phyloP scores from a whole-genome alignment of 2,797 vertebrate genomes.

The Hyperoplus lanceolatus region DNA sequence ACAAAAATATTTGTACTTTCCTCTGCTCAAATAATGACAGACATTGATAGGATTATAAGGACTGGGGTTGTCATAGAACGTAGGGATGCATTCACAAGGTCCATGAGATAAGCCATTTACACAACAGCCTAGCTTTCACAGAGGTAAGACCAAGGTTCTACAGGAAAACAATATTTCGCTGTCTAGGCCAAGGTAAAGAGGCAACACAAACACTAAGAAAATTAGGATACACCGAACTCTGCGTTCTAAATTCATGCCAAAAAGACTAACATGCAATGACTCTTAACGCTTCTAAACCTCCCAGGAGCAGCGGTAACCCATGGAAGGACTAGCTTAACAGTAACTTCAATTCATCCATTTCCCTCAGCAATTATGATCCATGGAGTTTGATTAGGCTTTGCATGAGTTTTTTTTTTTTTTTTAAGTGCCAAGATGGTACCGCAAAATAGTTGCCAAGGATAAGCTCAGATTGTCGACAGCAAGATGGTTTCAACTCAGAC shows the following conservation, averaged over 20 bases:
- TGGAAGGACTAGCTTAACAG: conserved; percentile 76
- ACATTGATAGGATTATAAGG: conserved; percentile 79
- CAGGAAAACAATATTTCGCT: conserved; percentile 74
- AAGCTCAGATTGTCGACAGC: conserved; percentile 78
- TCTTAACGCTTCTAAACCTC: conserved; percentile 74
- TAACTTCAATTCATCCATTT: conserved; percentile 64
- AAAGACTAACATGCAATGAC: conserved; percentile 85
- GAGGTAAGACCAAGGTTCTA: conserved; percentile 82
- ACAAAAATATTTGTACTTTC: conserved; percentile 81
- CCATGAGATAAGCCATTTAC: conserved; percentile 83
- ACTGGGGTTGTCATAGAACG: conserved; percentile 76
- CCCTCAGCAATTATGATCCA: conserved; percentile 69
- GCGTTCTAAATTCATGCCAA: conserved; percentile 84
- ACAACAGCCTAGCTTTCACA: conserved; percentile 82
- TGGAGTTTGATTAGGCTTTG: conserved; percentile 54
- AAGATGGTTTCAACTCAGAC: conserved; percentile 76
- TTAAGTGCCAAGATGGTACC: conserved; percentile 82
- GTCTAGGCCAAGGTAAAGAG: conserved; percentile 75
- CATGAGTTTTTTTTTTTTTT: conserved; percentile 52
- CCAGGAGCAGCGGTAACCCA: conserved; percentile 57
- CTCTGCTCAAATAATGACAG: conserved; percentile 82
- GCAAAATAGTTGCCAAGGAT: conserved; percentile 75
- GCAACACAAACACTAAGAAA: conserved; percentile 82
- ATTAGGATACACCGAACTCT: conserved; percentile 82
- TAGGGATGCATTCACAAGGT: conserved; percentile 82